Percentiles rank a stretch among this genome's conserved stretches.
phyloP scores from a whole-genome alignment of 1,140 invertebrate species.

The Ceratitis capitata region DNA sequence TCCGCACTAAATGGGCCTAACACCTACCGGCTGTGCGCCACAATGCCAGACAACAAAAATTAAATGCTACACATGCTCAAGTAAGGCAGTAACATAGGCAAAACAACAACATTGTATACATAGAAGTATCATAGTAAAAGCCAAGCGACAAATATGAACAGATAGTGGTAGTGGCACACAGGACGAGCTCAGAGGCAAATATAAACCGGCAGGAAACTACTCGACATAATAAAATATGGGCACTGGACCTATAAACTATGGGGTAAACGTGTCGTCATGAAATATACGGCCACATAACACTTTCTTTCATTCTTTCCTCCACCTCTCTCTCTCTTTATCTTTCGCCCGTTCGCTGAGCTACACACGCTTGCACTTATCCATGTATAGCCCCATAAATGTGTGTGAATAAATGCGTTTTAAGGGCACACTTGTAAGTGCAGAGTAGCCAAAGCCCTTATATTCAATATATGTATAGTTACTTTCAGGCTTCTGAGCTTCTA shows the following conservation, averaged over 20 bases:
- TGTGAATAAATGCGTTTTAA: background rate
- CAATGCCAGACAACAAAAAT: background rate
- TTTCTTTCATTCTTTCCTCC: too few relatives aligned
- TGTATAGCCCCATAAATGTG: background rate
- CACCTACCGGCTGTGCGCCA: background rate
- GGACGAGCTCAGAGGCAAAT: background rate
- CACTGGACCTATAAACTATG: constrained; percentile 31
- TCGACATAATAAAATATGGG: constrained; percentile 29
- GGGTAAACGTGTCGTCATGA: constrained; percentile 25
- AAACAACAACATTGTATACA: background rate
- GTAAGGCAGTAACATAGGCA: background rate
- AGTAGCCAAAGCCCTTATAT: background rate
- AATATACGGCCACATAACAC: constrained; percentile 8
- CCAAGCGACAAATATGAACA: background rate
- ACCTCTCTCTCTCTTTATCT: background rate
- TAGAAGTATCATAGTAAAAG: background rate
- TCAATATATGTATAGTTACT: background rate
- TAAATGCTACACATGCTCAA: background rate
- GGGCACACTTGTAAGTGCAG: background rate
- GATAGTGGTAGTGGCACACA: background rate
- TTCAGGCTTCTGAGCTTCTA: background rate
- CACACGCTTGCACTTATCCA: background rate
- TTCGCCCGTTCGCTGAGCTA: too few relatives aligned
- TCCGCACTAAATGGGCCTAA: background rate
- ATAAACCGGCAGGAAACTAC: constrained; percentile 29